A percentile compares a stretch with the other conserved stretches of the same genome.
These are phyloP conservation scores for Synanceia verrucosa DNA, from an alignment of 2,797 vertebrate species.

Conservation along the genomic window DNA sequence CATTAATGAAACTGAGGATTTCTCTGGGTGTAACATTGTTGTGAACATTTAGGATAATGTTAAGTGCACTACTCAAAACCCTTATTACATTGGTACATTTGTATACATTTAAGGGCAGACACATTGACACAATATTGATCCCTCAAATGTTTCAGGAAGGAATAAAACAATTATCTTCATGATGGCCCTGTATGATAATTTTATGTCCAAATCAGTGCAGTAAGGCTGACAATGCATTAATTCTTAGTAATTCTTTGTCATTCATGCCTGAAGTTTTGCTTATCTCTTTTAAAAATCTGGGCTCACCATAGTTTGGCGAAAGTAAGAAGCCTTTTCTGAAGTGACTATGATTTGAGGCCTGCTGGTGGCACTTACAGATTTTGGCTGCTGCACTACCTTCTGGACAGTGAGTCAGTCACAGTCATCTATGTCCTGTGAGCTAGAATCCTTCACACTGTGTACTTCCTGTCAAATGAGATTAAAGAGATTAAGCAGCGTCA, in stretches of 20 bases:
- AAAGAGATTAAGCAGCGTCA: slow-evolving; percentile 8
- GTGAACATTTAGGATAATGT: too few species aligned
- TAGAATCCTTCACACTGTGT: background rate
- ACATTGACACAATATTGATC: background rate
- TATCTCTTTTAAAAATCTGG: slow-evolving; percentile 4
- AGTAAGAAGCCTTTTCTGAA: slow-evolving; percentile 13
- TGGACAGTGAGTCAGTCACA: slow-evolving; percentile 34
- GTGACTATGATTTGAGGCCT: slow-evolving; percentile 21
- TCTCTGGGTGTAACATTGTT: too few species aligned
- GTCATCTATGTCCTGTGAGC: slow-evolving; percentile 15
- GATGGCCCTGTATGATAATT: background rate
- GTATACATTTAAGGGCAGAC: too few species aligned
- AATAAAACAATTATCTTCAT: background rate
- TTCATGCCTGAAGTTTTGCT: background rate
- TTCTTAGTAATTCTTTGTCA: background rate
- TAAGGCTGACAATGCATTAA: background rate
- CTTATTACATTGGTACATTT: too few species aligned
- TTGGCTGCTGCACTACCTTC: slow-evolving; percentile 4
- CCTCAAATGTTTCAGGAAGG: background rate
- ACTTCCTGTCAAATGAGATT: slow-evolving; percentile 4
- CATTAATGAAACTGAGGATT: too few species aligned
- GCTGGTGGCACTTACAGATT: slow-evolving; percentile 18
- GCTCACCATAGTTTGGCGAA: slow-evolving; percentile 19
- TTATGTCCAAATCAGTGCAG: background rate
- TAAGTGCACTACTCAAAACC: too few species aligned